Conservation (phyloP, 2,797 vertebrate species). For the Rhynchotus rufescens region DNA sequence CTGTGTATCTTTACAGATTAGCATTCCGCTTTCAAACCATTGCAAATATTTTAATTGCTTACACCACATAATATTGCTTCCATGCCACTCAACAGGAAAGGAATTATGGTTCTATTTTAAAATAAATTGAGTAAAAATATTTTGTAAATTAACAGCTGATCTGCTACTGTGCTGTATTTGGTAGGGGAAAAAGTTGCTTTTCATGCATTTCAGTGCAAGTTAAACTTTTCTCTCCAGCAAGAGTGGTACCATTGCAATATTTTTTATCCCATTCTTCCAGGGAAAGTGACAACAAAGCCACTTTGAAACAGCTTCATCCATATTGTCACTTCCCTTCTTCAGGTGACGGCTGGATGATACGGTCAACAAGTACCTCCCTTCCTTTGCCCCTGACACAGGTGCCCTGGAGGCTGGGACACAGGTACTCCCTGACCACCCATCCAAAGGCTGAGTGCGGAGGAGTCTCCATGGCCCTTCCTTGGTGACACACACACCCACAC, state of each 20-base stretch:
- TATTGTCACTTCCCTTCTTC: background rate
- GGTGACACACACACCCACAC: too few relatives aligned
- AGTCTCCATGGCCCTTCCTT: background rate
- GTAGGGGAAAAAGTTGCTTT: background rate
- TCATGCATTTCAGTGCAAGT: background rate
- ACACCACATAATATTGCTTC: background rate
- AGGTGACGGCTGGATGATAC: background rate
- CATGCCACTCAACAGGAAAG: background rate
- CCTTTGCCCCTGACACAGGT: background rate
- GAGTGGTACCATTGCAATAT: background rate
- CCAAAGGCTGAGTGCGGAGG: background rate
- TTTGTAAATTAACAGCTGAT: conserved; percentile 1
- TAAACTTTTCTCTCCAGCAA: background rate
- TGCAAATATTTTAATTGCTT: conserved; percentile 2
- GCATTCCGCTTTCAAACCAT: background rate
- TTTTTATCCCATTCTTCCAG: background rate
- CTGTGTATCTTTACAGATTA: background rate
- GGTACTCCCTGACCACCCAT: background rate
- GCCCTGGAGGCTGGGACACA: background rate
- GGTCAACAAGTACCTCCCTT: background rate
- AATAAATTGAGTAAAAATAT: conserved; percentile 7
- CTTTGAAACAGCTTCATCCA: background rate
- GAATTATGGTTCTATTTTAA: background rate
- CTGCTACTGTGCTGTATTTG: background rate
- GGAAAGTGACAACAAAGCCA: background rate